Conservation (phyloP, 23 tunicate genomes). For the Styela clava region DNA sequence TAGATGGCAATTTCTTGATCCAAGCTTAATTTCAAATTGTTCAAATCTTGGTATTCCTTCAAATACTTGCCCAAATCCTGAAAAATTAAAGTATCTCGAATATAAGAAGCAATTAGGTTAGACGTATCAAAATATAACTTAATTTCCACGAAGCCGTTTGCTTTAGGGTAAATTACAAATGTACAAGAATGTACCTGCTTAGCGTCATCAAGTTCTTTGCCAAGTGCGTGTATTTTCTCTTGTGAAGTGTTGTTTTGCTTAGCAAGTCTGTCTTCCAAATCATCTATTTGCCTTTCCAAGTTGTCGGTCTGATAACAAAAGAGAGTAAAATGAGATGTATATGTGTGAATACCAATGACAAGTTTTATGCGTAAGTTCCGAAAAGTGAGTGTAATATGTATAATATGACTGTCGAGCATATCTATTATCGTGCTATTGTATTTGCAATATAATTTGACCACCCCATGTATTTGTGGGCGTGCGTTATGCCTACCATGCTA, state of each 20-base stretch:
- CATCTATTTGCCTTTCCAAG: constrained; percentile 38
- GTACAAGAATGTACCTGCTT: constrained; percentile 70
- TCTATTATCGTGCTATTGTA: too few relatives aligned
- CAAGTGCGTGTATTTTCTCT: constrained; percentile 34
- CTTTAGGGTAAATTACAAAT: too few relatives aligned
- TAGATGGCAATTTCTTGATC: constrained; percentile 83
- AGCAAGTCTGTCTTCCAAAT: constrained; percentile 39
- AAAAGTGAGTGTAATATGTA: too few relatives aligned
- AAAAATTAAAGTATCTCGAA: constrained; percentile 23
- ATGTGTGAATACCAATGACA: too few relatives aligned
- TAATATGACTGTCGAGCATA: too few relatives aligned
- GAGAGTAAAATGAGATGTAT: not conserved
- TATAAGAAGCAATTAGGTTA: too few relatives aligned
- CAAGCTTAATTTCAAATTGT: constrained; percentile 60
- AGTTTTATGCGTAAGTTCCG: too few relatives aligned
- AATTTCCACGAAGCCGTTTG: not conserved
- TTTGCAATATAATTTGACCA: too few relatives aligned
- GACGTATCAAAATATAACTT: not conserved
- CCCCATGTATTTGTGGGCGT: too few relatives aligned
- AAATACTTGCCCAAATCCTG: constrained; percentile 83
- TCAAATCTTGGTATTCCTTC: constrained; percentile 69
- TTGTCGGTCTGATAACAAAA: constrained; percentile 37
- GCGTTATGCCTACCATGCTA: too few relatives aligned
- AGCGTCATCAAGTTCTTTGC: constrained; percentile 58
- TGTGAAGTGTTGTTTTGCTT: constrained; percentile 30